A percentile compares a stretch with the other conserved stretches of the same genome.
Conservation (phyloP, 2,888 invertebrate genomes). For the Liposcelis brunnea region DNA sequence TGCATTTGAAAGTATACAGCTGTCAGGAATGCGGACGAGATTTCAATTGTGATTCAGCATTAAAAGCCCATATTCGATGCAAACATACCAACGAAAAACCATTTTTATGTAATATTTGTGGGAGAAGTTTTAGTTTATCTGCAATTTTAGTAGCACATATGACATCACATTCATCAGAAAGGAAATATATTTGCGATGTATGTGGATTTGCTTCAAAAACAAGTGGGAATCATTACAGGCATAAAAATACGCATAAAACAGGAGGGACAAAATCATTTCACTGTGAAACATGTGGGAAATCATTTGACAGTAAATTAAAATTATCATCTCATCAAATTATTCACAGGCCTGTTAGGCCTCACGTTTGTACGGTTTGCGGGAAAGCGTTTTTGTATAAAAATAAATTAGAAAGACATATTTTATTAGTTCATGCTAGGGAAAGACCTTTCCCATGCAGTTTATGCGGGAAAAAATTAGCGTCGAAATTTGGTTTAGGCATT, state of each 20-base stretch:
- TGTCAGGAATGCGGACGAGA: slow-evolving; percentile 2
- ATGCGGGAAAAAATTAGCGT: slow-evolving; percentile 5
- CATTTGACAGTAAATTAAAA: slow-evolving; percentile 2
- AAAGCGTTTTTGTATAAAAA: slow-evolving; percentile 5
- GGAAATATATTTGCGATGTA: slow-evolving; percentile 4
- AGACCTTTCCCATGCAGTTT: slow-evolving; percentile 5
- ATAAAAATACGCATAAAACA: not conserved
- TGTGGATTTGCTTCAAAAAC: slow-evolving; percentile 2
- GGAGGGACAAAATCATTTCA: slow-evolving; percentile 3
- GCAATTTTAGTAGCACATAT: slow-evolving; percentile 3
- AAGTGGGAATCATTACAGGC: slow-evolving; percentile 4
- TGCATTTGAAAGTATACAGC: slow-evolving; percentile 5
- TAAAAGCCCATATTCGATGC: slow-evolving; percentile 4
- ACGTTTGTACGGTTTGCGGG: slow-evolving; percentile 1
- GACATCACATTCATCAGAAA: slow-evolving; percentile 4
- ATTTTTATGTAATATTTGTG: slow-evolving; percentile 6
- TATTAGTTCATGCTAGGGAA: slow-evolving; percentile 3
- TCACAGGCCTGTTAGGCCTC: slow-evolving; percentile 3
- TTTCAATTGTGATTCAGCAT: slow-evolving; percentile 5
- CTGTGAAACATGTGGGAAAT: slow-evolving; percentile 6
- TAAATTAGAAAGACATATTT: slow-evolving; percentile 7
- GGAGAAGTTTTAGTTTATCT: slow-evolving; percentile 4
- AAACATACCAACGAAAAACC: slow-evolving; percentile 7
- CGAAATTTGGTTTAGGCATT: slow-evolving; percentile 6
- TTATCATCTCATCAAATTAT: slow-evolving; percentile 1